A percentile compares a stretch with the other conserved stretches of the same genome.
These are phyloP conservation scores for Alauda arvensis DNA, from an alignment of 2,797 vertebrate genomes.

Conservation along the genomic window DNA sequence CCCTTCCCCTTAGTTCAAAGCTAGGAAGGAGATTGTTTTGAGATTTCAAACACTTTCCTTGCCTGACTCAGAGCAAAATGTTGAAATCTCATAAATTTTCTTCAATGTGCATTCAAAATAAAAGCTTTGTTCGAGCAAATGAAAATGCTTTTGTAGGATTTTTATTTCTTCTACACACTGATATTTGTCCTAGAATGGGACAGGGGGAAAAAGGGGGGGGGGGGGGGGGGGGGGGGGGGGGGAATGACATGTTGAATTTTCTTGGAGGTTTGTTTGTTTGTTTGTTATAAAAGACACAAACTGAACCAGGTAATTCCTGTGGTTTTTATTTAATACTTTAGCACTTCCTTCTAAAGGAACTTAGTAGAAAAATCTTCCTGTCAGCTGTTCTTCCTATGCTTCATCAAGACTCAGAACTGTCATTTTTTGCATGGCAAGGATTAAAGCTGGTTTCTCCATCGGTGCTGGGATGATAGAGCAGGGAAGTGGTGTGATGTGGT, in stretches of 20 bases:
- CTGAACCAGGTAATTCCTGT: background rate
- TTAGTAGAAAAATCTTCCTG: background rate
- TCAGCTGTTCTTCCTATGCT: background rate
- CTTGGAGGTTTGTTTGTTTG: background rate
- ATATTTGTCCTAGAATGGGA: background rate
- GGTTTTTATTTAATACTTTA: background rate
- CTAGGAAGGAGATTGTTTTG: background rate
- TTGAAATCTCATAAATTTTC: conserved; percentile 6
- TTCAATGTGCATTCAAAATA: background rate
- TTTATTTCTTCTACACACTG: background rate
- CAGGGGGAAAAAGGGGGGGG: background rate
- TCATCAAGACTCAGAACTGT: background rate
- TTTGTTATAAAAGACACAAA: background rate
- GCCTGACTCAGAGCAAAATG: background rate
- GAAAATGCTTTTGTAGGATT: background rate
- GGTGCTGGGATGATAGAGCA: background rate
- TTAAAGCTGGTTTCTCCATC: background rate
- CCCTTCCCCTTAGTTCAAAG: conserved; percentile 17
- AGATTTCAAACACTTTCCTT: conserved; percentile 34
- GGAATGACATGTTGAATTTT: background rate
- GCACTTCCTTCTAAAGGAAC: background rate
- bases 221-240: too few relatives aligned
- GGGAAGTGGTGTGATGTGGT: rapidly evolving
- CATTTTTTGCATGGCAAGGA: background rate
- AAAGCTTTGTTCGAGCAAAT: background rate